A percentile compares a stretch with the other conserved stretches of the same genome.
Evolutionary conservation across 2,113 vertebrate genomes (phyloP).

Genomic region (Phyllopteryx taeniolatus): DNA sequence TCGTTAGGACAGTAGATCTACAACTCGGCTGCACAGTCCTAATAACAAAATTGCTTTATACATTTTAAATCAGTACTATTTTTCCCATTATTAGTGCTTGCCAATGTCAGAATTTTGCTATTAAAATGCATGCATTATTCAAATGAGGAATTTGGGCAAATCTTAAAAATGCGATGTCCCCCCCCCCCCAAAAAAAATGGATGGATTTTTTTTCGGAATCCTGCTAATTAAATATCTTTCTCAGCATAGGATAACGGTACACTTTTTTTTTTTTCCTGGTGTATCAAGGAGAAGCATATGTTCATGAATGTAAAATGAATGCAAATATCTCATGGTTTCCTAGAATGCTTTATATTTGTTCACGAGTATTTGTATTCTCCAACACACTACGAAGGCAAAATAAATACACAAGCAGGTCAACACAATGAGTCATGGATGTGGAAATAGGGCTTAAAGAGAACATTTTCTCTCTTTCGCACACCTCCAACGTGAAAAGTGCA

Average conservation of each 20-base stretch:
- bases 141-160: too few relatives aligned
- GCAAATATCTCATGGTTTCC: not conserved
- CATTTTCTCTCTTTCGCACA: conserved; percentile 37
- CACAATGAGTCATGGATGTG: conserved; percentile 57
- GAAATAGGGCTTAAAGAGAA: conserved; percentile 49
- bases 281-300: not conserved
- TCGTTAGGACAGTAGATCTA: not conserved
- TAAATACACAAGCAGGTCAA: conserved; percentile 58
- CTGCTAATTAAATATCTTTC: not conserved
- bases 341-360: conserved; percentile 11
- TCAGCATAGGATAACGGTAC: not conserved
- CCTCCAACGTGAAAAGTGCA: conserved; percentile 62
- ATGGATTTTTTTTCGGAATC: too few relatives aligned
- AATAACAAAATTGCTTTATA: not conserved
- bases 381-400: conserved; percentile 33
- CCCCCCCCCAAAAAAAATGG: too few relatives aligned
- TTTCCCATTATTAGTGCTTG: too few relatives aligned
- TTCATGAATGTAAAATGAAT: not conserved
- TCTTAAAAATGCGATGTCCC: too few relatives aligned
- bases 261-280: not conserved
- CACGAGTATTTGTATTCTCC: conserved; percentile 17
- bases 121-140: too few relatives aligned
- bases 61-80: not conserved
- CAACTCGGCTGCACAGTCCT: not conserved
- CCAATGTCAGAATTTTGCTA: too few relatives aligned